Conservation (phyloP, 2,113 vertebrate species). For the rat (Rattus norvegicus) region GRCr8 NC_086021.1:83681501-83682000, state of each 20-base stretch:
- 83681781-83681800: background rate
- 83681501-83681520: background rate
- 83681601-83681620: background rate
- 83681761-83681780: background rate
- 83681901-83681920: background rate
- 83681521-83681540: background rate
- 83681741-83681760: background rate
- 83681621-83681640: background rate
- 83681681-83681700: background rate
- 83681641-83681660: background rate
- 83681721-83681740: background rate
- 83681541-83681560: background rate
- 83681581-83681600: background rate
- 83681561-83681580: background rate
- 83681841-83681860: background rate
- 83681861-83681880: background rate
- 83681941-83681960: background rate
- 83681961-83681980: conserved; percentile 8
- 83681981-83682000: conserved; percentile 6
- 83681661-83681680: background rate
- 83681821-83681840: background rate
- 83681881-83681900: background rate
- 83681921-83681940: background rate
- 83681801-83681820: background rate
- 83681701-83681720: background rate